A percentile compares a stretch with the other conserved stretches of the same genome.
Conservation (phyloP, 2,797 vertebrate genomes). For the Pantherophis alleghaniensis region DNA sequence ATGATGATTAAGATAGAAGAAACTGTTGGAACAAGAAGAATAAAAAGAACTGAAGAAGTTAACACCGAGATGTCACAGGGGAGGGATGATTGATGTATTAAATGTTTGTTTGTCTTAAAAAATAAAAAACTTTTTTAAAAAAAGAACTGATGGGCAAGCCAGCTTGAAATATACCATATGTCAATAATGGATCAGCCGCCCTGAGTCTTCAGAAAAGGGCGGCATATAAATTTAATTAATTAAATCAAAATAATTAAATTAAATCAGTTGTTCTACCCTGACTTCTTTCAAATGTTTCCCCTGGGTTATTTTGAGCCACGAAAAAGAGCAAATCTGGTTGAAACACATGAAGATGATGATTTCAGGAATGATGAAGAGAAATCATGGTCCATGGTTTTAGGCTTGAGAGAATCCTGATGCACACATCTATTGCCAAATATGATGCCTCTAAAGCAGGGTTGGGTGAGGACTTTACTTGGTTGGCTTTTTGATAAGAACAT, state of each 20-base stretch:
- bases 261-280: conserved; percentile 57
- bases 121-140: too few relatives aligned
- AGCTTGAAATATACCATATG: conserved; percentile 59
- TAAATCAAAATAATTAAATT: too few relatives aligned
- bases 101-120: too few relatives aligned
- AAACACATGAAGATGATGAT: conserved; percentile 39
- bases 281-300: conserved; percentile 68
- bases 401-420: conserved; percentile 26
- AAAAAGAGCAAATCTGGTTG: conserved; percentile 59
- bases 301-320: conserved; percentile 71
- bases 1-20: too few relatives aligned
- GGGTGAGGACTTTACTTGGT: background rate
- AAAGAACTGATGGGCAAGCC: conserved; percentile 65
- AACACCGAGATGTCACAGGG: too few relatives aligned
- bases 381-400: conserved; percentile 44
- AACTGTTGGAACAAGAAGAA: too few relatives aligned
- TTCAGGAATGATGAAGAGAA: conserved; percentile 36
- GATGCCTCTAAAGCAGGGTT: too few relatives aligned
- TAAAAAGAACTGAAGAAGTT: too few relatives aligned
- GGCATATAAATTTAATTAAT: too few relatives aligned
- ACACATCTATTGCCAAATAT: background rate
- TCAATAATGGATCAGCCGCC: conserved; percentile 70
- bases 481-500: background rate
- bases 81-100: too few relatives aligned
- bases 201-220: too few relatives aligned